phyloP scores from a whole-genome alignment of 2,113 vertebrate species.

The Addax nasomaculatus region DNA sequence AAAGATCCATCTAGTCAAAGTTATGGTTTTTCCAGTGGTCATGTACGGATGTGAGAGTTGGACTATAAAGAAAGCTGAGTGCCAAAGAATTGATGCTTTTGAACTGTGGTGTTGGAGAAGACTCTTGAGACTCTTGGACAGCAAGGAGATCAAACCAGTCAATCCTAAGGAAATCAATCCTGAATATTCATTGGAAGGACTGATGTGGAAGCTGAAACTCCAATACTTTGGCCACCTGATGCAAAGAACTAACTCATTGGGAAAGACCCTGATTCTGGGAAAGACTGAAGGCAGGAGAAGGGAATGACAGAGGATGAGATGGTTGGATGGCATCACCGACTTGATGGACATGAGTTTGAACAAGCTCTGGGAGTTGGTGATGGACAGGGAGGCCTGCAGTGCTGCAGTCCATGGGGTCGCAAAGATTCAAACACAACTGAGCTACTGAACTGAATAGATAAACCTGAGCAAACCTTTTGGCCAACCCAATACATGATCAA shows the following conservation, averaged over 20 bases:
- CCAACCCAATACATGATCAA: neutral
- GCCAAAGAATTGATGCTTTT: neutral
- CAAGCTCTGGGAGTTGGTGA: neutral
- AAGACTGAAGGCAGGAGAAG: neutral
- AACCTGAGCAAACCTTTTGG: neutral
- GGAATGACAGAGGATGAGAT: neutral
- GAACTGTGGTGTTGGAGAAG: neutral
- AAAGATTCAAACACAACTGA: neutral
- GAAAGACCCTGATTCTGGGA: neutral
- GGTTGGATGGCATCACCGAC: neutral
- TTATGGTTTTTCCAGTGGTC: neutral
- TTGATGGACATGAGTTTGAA: neutral
- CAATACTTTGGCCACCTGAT: neutral
- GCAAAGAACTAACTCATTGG: neutral
- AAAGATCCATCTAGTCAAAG: neutral
- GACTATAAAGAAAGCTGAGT: neutral
- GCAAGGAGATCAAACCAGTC: neutral
- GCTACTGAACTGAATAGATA: neutral
- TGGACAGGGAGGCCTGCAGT: neutral
- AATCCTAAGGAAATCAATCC: neutral
- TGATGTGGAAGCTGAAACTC: neutral
- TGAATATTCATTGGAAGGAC: neutral
- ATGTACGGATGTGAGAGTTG: neutral
- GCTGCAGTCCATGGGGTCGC: neutral
- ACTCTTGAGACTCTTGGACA: neutral